phyloP scores from a whole-genome alignment of 2,888 invertebrate species.

The Leptothorax acervorum region DNA sequence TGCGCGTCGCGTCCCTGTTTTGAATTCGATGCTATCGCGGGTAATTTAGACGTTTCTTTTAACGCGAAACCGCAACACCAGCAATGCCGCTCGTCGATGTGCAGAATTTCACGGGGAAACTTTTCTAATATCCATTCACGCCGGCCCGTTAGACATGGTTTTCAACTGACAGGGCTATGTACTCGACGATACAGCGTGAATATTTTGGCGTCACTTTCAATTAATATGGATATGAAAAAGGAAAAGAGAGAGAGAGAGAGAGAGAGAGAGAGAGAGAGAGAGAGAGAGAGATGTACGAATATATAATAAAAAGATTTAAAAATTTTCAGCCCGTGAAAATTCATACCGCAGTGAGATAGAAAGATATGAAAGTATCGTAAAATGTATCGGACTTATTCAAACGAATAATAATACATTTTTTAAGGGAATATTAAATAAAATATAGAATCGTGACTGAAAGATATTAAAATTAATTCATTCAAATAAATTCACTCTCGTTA shows the following conservation, averaged over 20 bases:
- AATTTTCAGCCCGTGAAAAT: conserved; percentile 20
- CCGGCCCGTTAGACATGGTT: conserved; percentile 10
- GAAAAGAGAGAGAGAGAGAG: neutral
- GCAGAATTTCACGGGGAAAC: conserved; percentile 31
- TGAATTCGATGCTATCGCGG: conserved; percentile 44
- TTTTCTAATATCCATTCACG: conserved; percentile 43
- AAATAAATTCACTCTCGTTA: conserved; percentile 2
- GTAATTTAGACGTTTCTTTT: conserved; percentile 53
- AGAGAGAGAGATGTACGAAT: neutral
- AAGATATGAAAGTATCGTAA: conserved; percentile 29
- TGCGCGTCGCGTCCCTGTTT: conserved; percentile 20
- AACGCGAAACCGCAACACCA: conserved; percentile 37
- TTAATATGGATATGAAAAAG: conserved; percentile 35
- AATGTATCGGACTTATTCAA: conserved; percentile 31
- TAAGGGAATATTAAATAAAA: conserved; percentile 27
- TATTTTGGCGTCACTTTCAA: conserved; percentile 38
- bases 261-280: neutral
- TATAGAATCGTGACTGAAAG: neutral
- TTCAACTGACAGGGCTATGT: conserved; percentile 23
- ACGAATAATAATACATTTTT: conserved; percentile 39
- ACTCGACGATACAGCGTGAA: conserved; percentile 26
- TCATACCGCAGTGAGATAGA: conserved; percentile 24
- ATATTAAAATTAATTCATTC: conserved; percentile 21
- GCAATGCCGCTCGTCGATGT: conserved; percentile 27
- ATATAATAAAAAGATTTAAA: conserved; percentile 34